These are phyloP conservation scores for Onychomys torridus DNA, from an alignment of 2,797 vertebrate genomes.

Conservation along the genomic window DNA sequence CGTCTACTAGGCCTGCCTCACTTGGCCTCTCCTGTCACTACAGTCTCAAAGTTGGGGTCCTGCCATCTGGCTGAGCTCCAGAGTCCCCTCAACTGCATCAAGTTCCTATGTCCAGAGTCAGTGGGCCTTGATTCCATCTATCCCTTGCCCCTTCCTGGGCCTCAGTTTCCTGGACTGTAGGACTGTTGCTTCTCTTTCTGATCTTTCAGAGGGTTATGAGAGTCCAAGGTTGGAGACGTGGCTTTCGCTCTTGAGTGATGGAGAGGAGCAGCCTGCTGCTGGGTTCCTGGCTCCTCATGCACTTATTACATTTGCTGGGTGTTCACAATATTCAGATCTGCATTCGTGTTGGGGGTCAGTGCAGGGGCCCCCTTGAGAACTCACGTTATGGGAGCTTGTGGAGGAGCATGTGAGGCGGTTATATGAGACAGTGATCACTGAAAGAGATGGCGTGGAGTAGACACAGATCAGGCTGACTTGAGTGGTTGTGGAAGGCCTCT, in stretches of 20 bases:
- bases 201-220: neutral
- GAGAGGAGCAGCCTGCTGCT: neutral
- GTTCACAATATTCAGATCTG: no score
- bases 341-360: neutral
- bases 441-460: neutral
- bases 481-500: neutral
- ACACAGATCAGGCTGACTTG: neutral
- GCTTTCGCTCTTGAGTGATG: neutral
- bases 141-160: neutral
- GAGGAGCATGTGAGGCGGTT: neutral
- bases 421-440: neutral
- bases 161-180: neutral
- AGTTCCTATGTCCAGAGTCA: neutral
- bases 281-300: neutral
- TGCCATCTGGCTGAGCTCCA: neutral
- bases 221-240: neutral
- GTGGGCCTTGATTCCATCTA: neutral
- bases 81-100: neutral
- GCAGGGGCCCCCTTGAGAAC: neutral
- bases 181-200: neutral
- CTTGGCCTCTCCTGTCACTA: neutral
- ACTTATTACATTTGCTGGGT: no score
- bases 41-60: neutral
- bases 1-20: neutral
- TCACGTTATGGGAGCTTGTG: neutral